Evolutionary conservation across 1,140 invertebrate species (phyloP).

Genomic region (Samia ricini): DNA sequence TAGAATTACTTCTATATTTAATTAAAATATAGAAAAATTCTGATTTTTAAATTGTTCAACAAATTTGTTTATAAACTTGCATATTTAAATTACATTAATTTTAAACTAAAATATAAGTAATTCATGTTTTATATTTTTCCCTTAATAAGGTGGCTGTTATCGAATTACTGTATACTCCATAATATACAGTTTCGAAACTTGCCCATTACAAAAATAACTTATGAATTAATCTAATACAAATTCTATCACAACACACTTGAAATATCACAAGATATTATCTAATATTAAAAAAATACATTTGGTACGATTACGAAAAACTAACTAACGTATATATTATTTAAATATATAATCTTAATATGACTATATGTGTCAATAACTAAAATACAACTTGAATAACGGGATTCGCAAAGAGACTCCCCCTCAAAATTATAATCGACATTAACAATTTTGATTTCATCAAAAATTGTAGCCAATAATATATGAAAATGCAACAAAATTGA

Average conservation of each 20-base stretch:
- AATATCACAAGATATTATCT: slow-evolving; percentile 32
- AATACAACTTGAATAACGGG: background rate
- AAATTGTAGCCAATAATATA: slow-evolving; percentile 30
- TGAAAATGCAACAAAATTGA: slow-evolving; percentile 70
- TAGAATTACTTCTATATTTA: background rate
- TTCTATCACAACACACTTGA: slow-evolving; percentile 35
- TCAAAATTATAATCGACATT: slow-evolving; percentile 24
- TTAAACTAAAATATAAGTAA: background rate
- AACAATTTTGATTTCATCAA: slow-evolving; percentile 24
- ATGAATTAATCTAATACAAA: slow-evolving; percentile 3
- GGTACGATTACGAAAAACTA: slow-evolving; percentile 12
- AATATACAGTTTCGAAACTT: slow-evolving; percentile 1
- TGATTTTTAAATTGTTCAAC: background rate
- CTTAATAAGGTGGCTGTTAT: background rate
- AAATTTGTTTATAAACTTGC: background rate
- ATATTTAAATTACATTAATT: background rate
- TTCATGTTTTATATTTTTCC: background rate
- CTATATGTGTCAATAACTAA: no score
- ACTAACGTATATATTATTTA: background rate
- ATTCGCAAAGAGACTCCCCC: background rate
- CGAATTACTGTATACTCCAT: background rate
- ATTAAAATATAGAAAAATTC: background rate
- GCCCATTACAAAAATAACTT: background rate
- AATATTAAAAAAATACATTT: slow-evolving; percentile 31
- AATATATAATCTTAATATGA: background rate